These are phyloP conservation scores for Harpegnathos saltator DNA, from an alignment of 1,140 invertebrate species.

Conservation along the genomic window DNA sequence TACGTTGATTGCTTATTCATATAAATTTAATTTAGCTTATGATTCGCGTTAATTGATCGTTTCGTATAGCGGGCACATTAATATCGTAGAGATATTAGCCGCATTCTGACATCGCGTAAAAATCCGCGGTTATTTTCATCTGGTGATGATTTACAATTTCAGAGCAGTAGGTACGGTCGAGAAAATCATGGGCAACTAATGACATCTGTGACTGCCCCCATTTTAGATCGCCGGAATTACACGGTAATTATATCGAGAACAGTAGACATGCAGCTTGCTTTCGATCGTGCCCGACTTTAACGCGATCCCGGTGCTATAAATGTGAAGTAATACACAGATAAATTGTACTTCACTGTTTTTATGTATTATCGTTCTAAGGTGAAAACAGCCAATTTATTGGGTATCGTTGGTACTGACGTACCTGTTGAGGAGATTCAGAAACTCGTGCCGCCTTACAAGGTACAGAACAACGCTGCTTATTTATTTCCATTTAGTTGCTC, in stretches of 20 bases:
- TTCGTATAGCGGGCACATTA: too few relatives aligned
- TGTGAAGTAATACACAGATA: constrained; percentile 27
- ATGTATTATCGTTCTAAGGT: constrained; percentile 86
- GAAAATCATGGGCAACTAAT: constrained; percentile 92
- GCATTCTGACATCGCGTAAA: not conserved
- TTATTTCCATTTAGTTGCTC: not conserved
- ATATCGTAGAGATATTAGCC: not conserved
- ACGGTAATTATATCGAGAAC: constrained; percentile 88
- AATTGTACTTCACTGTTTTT: constrained; percentile 47
- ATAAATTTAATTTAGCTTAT: constrained; percentile 7
- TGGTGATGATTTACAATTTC: constrained; percentile 69
- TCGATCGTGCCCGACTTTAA: not conserved
- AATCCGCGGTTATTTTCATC: not conserved
- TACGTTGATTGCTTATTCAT: not conserved
- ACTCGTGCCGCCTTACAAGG: constrained; percentile 96
- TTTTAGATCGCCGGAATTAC: constrained; percentile 96
- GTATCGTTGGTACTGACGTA: constrained; percentile 97
- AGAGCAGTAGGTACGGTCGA: constrained; percentile 89
- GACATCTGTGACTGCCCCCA: constrained; percentile 96
- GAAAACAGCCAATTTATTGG: constrained; percentile 94
- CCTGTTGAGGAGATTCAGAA: constrained; percentile 96
- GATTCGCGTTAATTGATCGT: not conserved
- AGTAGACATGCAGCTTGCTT: not conserved
- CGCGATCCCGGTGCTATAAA: not conserved
- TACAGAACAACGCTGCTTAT: constrained; percentile 81